These are phyloP conservation scores for Rotaria macrura DNA, from an alignment of 2,888 invertebrate genomes.

Conservation along the genomic window DNA sequence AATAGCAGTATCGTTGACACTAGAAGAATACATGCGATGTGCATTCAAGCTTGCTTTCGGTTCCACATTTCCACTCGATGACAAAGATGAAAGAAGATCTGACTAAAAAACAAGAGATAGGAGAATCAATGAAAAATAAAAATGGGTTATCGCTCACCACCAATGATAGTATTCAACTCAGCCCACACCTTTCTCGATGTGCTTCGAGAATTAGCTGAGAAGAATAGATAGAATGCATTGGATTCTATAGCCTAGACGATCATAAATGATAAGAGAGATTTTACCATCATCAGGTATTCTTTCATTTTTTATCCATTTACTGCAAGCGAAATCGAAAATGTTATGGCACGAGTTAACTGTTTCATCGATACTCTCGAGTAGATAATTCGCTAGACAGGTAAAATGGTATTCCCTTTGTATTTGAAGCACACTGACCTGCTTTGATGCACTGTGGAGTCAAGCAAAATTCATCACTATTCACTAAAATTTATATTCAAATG, in stretches of 20 bases:
- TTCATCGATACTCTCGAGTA: too few relatives aligned
- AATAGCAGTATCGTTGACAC: constrained; percentile 77
- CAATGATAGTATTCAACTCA: not conserved
- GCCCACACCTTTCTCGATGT: not conserved
- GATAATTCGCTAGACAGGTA: too few relatives aligned
- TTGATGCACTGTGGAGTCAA: too few relatives aligned
- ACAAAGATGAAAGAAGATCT: constrained; percentile 22
- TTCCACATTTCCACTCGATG: constrained; percentile 45
- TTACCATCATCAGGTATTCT: not conserved
- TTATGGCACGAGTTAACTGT: too few relatives aligned
- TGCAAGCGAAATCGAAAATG: too few relatives aligned
- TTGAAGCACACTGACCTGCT: too few relatives aligned
- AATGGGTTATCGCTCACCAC: not conserved
- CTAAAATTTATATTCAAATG: not conserved
- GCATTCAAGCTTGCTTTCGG: constrained; percentile 72
- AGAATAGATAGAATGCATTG: too few relatives aligned
- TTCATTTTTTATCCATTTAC: not conserved
- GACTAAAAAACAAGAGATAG: too few relatives aligned
- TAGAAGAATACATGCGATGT: constrained; percentile 75
- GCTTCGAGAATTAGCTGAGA: not conserved
- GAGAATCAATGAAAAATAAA: too few relatives aligned
- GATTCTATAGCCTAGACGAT: too few relatives aligned
- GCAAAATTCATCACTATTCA: too few relatives aligned
- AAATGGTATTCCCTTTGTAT: too few relatives aligned
- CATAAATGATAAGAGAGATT: not conserved